Percentiles rank a stretch among this genome's conserved stretches.
Conservation (phyloP, 2,113 vertebrate species). For the Scatophagus argus region DNA sequence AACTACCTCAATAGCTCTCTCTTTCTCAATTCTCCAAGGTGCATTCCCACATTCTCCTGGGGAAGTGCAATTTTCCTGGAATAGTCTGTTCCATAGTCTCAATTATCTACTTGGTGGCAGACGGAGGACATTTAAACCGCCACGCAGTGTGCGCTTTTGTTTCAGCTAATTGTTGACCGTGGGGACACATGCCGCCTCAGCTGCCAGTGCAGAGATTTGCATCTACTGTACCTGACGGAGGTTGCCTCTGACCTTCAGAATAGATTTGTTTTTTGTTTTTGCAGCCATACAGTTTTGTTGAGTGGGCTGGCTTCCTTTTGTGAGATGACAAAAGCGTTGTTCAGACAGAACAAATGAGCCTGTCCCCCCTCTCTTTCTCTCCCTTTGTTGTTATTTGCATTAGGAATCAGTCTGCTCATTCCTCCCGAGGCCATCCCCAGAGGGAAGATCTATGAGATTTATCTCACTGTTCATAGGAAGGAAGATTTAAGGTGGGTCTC, state of each 20-base stretch:
- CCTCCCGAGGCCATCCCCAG: conserved; percentile 98
- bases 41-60: conserved; percentile 61
- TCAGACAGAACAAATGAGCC: conserved; percentile 77
- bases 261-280: conserved; percentile 72
- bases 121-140: conserved; percentile 74
- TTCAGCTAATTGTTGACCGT: conserved; percentile 78
- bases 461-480: conserved; percentile 96
- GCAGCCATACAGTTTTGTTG: conserved; percentile 66
- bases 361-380: conserved; percentile 43
- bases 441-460: conserved; percentile 99
- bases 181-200: conserved; percentile 50
- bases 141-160: conserved; percentile 72
- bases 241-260: conserved; percentile 77
- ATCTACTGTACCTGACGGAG: conserved; percentile 71
- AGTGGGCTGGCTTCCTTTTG: conserved; percentile 62
- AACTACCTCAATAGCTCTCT: conserved; percentile 49
- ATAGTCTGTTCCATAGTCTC: conserved; percentile 74
- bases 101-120: conserved; percentile 79
- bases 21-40: conserved; percentile 65
- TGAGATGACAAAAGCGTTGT: conserved; percentile 73
- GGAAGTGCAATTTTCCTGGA: conserved; percentile 69
- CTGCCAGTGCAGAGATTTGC: conserved; percentile 69
- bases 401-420: conserved; percentile 97
- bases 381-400: conserved; percentile 83
- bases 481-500: conserved; percentile 97